Evolutionary conservation across 1,140 invertebrate species (phyloP).

Genomic region (Macrocentrus cingulum): DNA sequence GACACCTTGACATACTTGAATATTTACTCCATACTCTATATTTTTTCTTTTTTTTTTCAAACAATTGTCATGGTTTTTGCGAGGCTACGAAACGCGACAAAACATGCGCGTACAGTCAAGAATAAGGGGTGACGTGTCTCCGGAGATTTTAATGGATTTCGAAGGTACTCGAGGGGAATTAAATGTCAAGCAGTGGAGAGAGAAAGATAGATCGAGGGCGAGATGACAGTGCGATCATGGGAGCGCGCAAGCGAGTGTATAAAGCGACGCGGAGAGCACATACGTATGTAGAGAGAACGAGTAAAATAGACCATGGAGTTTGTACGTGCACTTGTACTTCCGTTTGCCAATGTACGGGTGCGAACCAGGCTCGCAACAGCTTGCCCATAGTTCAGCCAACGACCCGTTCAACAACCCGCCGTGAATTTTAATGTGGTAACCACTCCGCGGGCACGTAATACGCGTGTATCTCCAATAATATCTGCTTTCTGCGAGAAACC

Average conservation of each 20-base stretch:
- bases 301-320: constrained; percentile 17
- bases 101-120: constrained; percentile 2
- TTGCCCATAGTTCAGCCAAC: constrained; percentile 49
- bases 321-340: constrained; percentile 12
- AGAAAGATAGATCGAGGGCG: neutral
- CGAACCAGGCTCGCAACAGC: constrained; percentile 44
- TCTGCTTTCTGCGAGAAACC: neutral
- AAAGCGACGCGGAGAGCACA: neutral
- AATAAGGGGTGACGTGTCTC: neutral
- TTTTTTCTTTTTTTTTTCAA: neutral
- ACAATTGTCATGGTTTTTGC: constrained; percentile 1
- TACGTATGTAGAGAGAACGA: neutral
- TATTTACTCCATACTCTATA: too few species aligned
- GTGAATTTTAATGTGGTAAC: constrained; percentile 48
- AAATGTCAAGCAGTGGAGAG: constrained; percentile 33
- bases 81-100: constrained; percentile 9
- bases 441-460: constrained; percentile 31
- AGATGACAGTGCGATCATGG: neutral
- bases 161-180: constrained; percentile 32
- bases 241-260: neutral
- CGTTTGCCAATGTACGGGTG: constrained; percentile 7
- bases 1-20: too few species aligned
- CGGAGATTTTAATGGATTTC: constrained; percentile 37
- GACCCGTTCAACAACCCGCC: constrained; percentile 34
- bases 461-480: constrained; percentile 15